Evolutionary conservation across 2,888 invertebrate genomes (phyloP), one percentile per base, ranked within the genome.

Genomic region (Boloria euphrosyne): DNA sequence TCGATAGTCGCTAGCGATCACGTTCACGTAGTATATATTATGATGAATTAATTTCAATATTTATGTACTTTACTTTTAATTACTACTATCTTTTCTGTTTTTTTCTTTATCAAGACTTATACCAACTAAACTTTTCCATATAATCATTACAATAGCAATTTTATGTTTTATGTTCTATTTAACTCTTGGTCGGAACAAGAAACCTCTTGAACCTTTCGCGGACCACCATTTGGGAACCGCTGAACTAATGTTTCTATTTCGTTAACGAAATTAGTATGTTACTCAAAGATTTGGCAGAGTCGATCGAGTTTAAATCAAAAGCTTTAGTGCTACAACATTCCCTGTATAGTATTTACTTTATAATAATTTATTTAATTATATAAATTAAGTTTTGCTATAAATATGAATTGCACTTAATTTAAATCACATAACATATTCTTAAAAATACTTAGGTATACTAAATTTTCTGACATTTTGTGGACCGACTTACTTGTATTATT

Each of bases 321-420:
- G 61, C 64, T 65, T 61, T 69, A 69, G 47, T 54, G 51, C 57
- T 58, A 58, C 22, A 6, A 62, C 69, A 69, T 69, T 69, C 69
- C 69, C 14, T 69, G 27, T 50, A 7, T 22, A 38, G 38, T 27
- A 14, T 38, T 38, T 49, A 38, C 47, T 47, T n/a, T 13, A 43
- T 55, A 44, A 50, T 63, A 55, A 55, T 63, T 54, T 54, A 55
- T 63, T 54, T 54, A 62, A n/a, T 54, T 43, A 49, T 50, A 13
- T 63, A 49, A 18, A n/a, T n/a, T n/a, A 50, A 16, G 38, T 43
- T 22, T 44, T 49, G 49, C 22, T 62, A 49, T 2, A 22, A 22
- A 38, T 63, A 38, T 44, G 13, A 55, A 55, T 27, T 44, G 62
- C 55, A 55, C 62, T 50, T 55, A 4, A 55, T 50, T 63, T 7